phyloP scores from a whole-genome alignment of 1,140 invertebrate species.

The Laodelphax striatellus region DNA sequence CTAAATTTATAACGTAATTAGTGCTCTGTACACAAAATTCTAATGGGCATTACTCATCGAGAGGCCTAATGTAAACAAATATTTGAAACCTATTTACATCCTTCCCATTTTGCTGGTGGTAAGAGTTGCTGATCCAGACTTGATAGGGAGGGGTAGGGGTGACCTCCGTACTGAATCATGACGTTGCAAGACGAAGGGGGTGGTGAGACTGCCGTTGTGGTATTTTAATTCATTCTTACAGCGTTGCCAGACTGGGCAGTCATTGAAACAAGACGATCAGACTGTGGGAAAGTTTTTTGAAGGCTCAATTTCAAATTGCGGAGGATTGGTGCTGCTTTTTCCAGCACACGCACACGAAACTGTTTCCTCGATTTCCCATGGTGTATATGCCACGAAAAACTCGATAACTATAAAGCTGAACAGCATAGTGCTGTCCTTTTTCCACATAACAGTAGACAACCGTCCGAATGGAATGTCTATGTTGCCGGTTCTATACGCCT shows the following conservation, averaged over 20 bases:
- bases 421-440: background rate
- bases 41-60: background rate
- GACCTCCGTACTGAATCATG: background rate
- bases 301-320: background rate
- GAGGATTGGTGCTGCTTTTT: background rate
- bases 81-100: no score
- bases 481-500: background rate
- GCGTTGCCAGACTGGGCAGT: conserved; percentile 8
- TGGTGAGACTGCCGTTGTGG: conserved; percentile 1
- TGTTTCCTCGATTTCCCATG: background rate
- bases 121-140: background rate
- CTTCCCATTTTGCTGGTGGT: background rate
- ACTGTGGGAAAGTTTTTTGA: background rate
- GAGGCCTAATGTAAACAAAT: background rate
- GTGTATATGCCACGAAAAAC: background rate
- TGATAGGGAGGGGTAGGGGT: background rate
- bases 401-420: background rate
- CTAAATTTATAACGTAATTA: no score
- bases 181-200: background rate
- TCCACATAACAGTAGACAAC: background rate
- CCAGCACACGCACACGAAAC: background rate
- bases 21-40: no score
- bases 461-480: background rate
- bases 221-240: conserved; percentile 12
- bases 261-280: background rate